These are phyloP conservation scores for Agrotis puta DNA, from an alignment of 2,888 invertebrate genomes.

Conservation along the genomic window DNA sequence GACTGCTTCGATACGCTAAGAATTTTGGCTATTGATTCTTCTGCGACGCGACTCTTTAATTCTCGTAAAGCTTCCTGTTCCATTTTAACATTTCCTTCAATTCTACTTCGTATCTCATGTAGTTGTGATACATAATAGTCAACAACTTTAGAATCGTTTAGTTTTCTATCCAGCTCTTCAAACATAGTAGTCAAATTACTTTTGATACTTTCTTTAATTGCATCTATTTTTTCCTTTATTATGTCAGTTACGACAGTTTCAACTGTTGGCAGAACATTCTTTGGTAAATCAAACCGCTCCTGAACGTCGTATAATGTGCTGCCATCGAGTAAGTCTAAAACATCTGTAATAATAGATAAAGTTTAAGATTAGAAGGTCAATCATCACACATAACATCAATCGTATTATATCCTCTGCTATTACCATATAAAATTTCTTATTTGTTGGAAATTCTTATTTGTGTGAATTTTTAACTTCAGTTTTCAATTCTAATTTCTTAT, in stretches of 20 bases:
- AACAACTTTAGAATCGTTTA: slow-evolving; percentile 58
- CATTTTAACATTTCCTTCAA: slow-evolving; percentile 49
- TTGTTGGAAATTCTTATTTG: background rate
- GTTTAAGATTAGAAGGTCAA: background rate
- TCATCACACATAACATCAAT: too few species aligned
- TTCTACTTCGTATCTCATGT: slow-evolving; percentile 59
- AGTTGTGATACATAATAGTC: slow-evolving; percentile 53
- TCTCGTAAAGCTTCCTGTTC: slow-evolving; percentile 57
- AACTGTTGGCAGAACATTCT: background rate
- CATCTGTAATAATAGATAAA: slow-evolving; percentile 18
- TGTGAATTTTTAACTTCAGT: too few species aligned
- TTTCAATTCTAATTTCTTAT: too few species aligned
- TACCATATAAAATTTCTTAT: too few species aligned
- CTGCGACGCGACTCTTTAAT: slow-evolving; percentile 51
- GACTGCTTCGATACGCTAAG: slow-evolving; percentile 38
- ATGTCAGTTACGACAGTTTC: slow-evolving; percentile 56
- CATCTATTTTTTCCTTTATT: slow-evolving; percentile 56
- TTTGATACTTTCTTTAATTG: slow-evolving; percentile 48
- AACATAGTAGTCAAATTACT: slow-evolving; percentile 56
- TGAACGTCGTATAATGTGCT: background rate
- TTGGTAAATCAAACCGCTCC: background rate
- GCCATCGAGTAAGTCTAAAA: background rate
- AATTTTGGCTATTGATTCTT: slow-evolving; percentile 47
- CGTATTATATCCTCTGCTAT: background rate
- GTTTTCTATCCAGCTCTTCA: slow-evolving; percentile 53